phyloP scores from a whole-genome alignment of 2,888 invertebrate genomes.

The Eremobia ochroleuca region DNA sequence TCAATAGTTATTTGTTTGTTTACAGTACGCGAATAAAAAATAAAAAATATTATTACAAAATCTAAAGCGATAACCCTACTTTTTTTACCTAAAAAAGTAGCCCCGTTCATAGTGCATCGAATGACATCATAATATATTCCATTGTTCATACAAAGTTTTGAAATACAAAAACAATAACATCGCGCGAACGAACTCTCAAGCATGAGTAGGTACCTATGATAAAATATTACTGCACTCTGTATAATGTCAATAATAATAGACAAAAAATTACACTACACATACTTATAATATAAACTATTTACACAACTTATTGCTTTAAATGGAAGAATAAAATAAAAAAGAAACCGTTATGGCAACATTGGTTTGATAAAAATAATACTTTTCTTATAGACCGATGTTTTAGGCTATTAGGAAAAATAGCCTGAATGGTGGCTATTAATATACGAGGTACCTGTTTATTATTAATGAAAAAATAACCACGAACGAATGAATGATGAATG shows the following conservation, averaged over 20 bases:
- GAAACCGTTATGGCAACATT: conserved; percentile 65
- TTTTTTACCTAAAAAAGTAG: too few relatives aligned
- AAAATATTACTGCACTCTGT: conserved; percentile 53
- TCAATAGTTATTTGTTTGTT: too few relatives aligned
- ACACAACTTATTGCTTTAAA: conserved; percentile 63
- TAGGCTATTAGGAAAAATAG: conserved; percentile 15
- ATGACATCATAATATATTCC: too few relatives aligned
- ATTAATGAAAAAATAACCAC: neutral
- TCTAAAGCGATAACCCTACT: too few relatives aligned
- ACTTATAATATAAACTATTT: conserved; percentile 61
- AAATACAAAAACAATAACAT: too few relatives aligned
- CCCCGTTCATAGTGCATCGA: too few relatives aligned
- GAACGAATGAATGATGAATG: conserved; percentile 18
- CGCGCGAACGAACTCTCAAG: too few relatives aligned
- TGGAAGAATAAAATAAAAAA: conserved; percentile 40
- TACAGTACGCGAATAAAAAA: too few relatives aligned
- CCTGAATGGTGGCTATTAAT: conserved; percentile 2
- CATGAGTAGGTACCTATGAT: too few relatives aligned
- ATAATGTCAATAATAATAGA: conserved; percentile 50
- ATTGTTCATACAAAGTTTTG: too few relatives aligned
- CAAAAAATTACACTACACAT: conserved; percentile 50
- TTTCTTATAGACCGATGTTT: conserved; percentile 13
- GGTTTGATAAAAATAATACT: conserved; percentile 51
- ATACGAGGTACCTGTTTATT: conserved; percentile 30
- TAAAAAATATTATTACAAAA: too few relatives aligned